Conservation (phyloP, 2,113 vertebrate species). For the Lepisosteus oculatus region DNA sequence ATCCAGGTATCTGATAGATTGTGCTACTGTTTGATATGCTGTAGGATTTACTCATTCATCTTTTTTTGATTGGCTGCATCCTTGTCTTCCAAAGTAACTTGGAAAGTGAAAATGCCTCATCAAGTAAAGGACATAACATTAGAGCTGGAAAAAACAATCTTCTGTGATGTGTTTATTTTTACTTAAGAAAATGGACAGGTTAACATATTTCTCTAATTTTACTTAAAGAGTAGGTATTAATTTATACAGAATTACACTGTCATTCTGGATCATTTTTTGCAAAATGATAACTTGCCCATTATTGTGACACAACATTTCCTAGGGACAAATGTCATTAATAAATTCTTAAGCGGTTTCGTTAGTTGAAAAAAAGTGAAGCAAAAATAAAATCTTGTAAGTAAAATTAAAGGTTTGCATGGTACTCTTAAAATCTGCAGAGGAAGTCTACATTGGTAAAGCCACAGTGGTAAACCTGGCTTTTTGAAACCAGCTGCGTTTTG, state of each 20-base stretch:
- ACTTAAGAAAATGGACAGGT: background rate
- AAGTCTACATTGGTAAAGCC: conserved; percentile 61
- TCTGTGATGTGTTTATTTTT: background rate
- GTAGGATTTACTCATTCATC: conserved; percentile 1
- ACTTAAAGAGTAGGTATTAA: background rate
- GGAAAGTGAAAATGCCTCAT: conserved; percentile 10
- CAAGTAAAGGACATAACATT: background rate
- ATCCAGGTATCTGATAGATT: conserved; percentile 20
- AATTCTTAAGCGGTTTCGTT: conserved; percentile 6
- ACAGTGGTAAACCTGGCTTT: conserved; percentile 52
- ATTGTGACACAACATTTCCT: conserved; percentile 11
- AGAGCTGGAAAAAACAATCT: background rate
- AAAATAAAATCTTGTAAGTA: conserved; percentile 28
- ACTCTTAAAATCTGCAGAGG: conserved; percentile 27
- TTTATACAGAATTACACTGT: background rate
- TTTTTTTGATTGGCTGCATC: background rate
- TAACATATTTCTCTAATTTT: background rate
- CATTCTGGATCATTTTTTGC: background rate
- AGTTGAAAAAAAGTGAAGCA: conserved; percentile 6
- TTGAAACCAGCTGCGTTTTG: conserved; percentile 66
- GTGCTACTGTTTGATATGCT: conserved; percentile 11
- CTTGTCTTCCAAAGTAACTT: conserved; percentile 5
- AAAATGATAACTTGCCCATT: background rate
- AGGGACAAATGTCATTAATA: conserved; percentile 11
- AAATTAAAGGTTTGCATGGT: conserved; percentile 46